Evolutionary conservation across 2,113 vertebrate species (phyloP), one percentile per base, ranked within the genome.

Genomic region (Periophthalmus modestus): DNA sequence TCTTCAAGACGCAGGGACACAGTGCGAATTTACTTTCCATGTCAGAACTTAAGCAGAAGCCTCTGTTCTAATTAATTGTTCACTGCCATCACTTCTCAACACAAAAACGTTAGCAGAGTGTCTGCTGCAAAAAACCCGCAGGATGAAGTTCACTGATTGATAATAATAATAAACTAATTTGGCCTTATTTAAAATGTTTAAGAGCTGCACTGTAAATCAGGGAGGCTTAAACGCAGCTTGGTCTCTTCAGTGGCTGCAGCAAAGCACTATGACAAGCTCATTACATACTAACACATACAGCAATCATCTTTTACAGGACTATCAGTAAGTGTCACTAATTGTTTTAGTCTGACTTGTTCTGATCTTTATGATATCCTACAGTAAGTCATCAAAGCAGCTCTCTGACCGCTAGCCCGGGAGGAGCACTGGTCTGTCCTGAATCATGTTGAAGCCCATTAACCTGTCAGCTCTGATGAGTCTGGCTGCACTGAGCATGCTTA

Each of bases 381-480:
- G 12, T 28, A 59, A 59, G 5, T 28, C 24, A 28, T 28, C 23
- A 59, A 59, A 59, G 21, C 4, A 15, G 21, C n/a, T 24, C 23
- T 28, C 13, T 24, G 23, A 55, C 52, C 10, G 4, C 24, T 28
- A 28, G 57, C 57, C 12, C 21, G 13, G 57, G 12, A 59, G 13
- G 57, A 59, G 23, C 57, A 55, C n/a, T n/a, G n/a, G 19, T 55
- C 3, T 59, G 57, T 14, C 24, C 57, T 59, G 23, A 28, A 57
- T 57, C n/a, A 23, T 12, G 11, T 57, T 57, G 55, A 57, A 23
- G n/a, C 21, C 81, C 84, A 84, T 89, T 88, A 89, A 77, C 63
- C 69, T 88, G 89, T 87, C 87, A 88, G 72, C 24, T 77, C 71
- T 86, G 82, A 90, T 88, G 82, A 46, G 79, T 79, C 82, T 71